Base-by-base conservation (phyloP, 2,888 invertebrate genomes). In the Timandra comae region DNA sequence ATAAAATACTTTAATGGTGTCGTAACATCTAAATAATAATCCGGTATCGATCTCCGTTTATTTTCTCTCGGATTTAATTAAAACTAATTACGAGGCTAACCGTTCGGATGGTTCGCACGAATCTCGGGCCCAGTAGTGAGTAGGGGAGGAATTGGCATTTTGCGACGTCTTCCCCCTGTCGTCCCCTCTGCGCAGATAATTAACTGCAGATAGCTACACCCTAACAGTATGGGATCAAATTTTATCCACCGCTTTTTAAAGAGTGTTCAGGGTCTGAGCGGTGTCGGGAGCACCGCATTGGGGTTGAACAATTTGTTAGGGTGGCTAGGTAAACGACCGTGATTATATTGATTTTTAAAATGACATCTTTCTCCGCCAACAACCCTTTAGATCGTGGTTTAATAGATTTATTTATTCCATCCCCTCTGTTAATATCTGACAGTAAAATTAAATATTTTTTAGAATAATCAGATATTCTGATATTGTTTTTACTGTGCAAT, bases 141-240 rank as follows among this genome's bases (percentile, higher is more conserved):
- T 41, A 46, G 66, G 74, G 78, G 72, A 68, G 73, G 63, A 66
- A 71, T 72, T 65, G 77, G 67, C 65, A 67, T 66, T 63, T 72
- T 63, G 68, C 65, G 67, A 61, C 56, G 63, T 68, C 70, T 72
- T 71, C 69, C 73, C 69, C 71, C 61, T 57, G 55, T 48, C 56
- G 60, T 59, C 66, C 70, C 76, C 80, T 74, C 63, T 49, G 48
- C 67, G 63, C 54, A 77, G 81, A 80, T 81, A 84, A 82, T 82
- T 82, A 84, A 84, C 82, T 81, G 75, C 75, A 81, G 80, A 78
- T 80, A 81, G 71, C 73, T 73, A 70, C 71, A 56, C 69, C 67
- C 52, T 30, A 41, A 39, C 46, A 47, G 70, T 61, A 61, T 56
- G 57, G 65, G 71, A 76, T 76, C 73, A 75, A 79, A 75, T 74